Evolutionary conservation across 2,888 invertebrate species (phyloP), one percentile per base, ranked within the genome.

Genomic region (Cepaea hortensis): DNA sequence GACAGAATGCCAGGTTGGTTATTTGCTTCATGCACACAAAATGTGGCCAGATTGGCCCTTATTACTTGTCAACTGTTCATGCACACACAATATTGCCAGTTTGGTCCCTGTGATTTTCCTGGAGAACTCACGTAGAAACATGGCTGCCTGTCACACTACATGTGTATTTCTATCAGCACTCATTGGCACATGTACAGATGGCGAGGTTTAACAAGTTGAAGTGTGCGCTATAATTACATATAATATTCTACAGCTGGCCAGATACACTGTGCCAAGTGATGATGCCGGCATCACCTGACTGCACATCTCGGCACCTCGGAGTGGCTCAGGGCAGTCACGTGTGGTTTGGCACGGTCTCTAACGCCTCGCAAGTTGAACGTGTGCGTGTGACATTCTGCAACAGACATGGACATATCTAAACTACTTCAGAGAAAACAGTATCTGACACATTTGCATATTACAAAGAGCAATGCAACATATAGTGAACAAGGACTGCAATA

Each of bases 301-400:
- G 77, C 3, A 50, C 50, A 50, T 55, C 48, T 50, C 50, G 48
- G 18, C 11, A 13, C 76, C 76, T 50, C 50, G 0, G 15, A 4
- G 50, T 23, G 23, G 77, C 9, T 11, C 1, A 11, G 80, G 80
- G 2, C 81, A 70, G 1, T 81, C 81, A 87, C 76, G 85, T 80
- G 75, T 90, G 90, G 20, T 87, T 87, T 11, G 91, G 91, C 9
- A 91, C 90, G 1, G 91, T 91, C 73, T 89, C 85, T n/a, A 91
- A 86, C 61, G 91, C 91, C 79, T 91, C 91, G 61, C 87, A 88
- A 11, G 87, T 85, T 11, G 90, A 90, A 61, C 90, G 88, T 4
- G 85, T 75, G 0, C 88, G 68, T 70, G 85, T 86, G 11, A 89
- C 88, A 83, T 89, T 90, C 91, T 91, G 89, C 50, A 86, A 89